Percentiles rank a stretch among this genome's conserved stretches.
Evolutionary conservation across 1,140 invertebrate genomes (phyloP).

Genomic region (Dendroctonus ponderosae): DNA sequence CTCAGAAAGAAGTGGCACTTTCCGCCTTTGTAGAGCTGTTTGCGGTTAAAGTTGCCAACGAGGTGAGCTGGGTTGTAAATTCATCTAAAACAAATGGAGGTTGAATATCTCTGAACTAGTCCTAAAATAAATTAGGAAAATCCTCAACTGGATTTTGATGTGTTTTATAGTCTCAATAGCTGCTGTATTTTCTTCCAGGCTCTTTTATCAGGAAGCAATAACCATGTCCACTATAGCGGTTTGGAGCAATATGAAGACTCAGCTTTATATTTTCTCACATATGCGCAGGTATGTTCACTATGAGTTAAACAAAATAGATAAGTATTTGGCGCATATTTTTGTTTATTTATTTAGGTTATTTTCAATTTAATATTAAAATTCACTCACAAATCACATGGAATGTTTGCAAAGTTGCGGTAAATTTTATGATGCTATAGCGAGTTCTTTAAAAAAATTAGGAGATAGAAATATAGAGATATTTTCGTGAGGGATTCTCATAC

Average conservation of each 20-base stretch:
- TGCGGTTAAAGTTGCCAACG: constrained; percentile 41
- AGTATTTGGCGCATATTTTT: no score
- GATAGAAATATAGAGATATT: no score
- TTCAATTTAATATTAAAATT: background rate
- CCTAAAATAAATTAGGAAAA: background rate
- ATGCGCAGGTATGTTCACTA: constrained; percentile 49
- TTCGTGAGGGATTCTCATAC: no score
- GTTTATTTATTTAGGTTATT: constrained; percentile 18
- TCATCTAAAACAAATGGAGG: background rate
- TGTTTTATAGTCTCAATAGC: background rate
- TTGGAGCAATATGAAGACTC: constrained; percentile 52
- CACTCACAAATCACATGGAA: background rate
- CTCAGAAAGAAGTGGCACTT: constrained; percentile 39
- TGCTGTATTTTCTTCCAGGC: background rate
- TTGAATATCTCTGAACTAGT: constrained; percentile 13
- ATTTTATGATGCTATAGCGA: background rate
- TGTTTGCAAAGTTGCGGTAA: background rate
- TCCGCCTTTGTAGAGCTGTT: constrained; percentile 38
- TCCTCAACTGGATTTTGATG: background rate
- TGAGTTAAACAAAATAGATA: no score
- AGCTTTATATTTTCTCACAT: constrained; percentile 52
- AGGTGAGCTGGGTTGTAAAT: constrained; percentile 33
- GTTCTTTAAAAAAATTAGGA: no score
- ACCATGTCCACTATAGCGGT: constrained; percentile 51
- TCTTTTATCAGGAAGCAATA: constrained; percentile 8